Base-by-base conservation (phyloP, 2,113 vertebrate species). In the Malurus alboscapulatus region DNA sequence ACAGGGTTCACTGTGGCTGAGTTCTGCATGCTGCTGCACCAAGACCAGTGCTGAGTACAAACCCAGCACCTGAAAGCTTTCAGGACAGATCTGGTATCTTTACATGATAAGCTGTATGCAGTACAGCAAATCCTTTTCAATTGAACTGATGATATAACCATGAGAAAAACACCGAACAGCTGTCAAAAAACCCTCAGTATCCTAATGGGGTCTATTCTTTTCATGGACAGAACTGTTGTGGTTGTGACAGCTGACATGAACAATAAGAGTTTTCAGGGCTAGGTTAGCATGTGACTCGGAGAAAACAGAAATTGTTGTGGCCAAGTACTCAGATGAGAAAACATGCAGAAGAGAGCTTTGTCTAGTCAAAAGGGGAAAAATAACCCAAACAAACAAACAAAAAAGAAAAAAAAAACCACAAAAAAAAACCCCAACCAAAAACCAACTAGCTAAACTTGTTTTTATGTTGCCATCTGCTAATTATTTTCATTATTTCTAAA, bases 261-360 rank as follows among this genome's bases (percentile, higher is more conserved):
- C 88, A 92, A 62, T 74, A 54, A 54, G 80, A 62, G 76, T 88
- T 90, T 80, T 90, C 72, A 92, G 77, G 81, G 44, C 57, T 53
- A 68, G 7, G n/a, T 62, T 48, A 86, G 75, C 88, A 44, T 34
- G 61, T 82, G 82, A 83, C 50, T 69, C 0, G 0, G 22, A 79
- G 61, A 82, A 91, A 94, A 89, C 29, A 89, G 65, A 55, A 67
- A 66, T 40, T 50, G 51, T 55, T 78, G 68, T 63, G 54, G 22
- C 32, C 42, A 59, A 75, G 61, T 25, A 34, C 26, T 48, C 57
- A 22, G 65, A 67, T 58, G 17, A 80, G 48, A 80, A 29, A 93
- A 72, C 53, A 57, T 13, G 59, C 48, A 48, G 67, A 57, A 48
- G 67, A 57, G 29, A 53, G 57, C 57, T 84, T 87, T 84, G n/a